phyloP scores from a whole-genome alignment of 2,888 invertebrate species.

The Silvanus unidentatus region DNA sequence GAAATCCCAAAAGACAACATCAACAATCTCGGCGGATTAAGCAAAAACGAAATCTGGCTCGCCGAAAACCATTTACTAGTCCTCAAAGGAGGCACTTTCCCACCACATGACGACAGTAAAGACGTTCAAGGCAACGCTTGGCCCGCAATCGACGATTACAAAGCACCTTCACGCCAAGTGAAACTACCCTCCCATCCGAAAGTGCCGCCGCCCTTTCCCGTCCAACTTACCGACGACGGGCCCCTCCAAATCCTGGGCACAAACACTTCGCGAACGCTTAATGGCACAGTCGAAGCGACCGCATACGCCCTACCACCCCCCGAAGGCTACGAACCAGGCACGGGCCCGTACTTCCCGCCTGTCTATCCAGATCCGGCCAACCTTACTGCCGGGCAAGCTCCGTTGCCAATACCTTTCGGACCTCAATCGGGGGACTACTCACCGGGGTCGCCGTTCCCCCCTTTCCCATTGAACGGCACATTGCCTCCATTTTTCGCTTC shows the following conservation, averaged over 20 bases:
- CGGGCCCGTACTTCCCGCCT: conserved; percentile 52
- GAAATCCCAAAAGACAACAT: conserved; percentile 77
- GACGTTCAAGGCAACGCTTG: conserved; percentile 51
- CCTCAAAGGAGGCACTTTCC: conserved; percentile 70
- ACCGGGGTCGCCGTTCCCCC: conserved; percentile 53
- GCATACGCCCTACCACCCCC: conserved; percentile 44
- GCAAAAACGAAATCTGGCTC: conserved; percentile 83
- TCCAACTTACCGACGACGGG: conserved; percentile 79
- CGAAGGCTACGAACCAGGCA: conserved; percentile 42
- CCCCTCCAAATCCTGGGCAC: conserved; percentile 81
- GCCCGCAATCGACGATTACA: conserved; percentile 80
- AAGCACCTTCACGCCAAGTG: conserved; percentile 70
- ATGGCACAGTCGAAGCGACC: conserved; percentile 54
- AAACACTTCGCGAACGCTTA: conserved; percentile 69
- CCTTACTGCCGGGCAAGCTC: conserved; percentile 61
- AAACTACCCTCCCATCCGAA: conserved; percentile 76
- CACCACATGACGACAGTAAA: conserved; percentile 48
- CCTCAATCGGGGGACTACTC: conserved; percentile 44
- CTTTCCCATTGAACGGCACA: conserved; percentile 40
- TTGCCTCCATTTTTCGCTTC: conserved; percentile 48
- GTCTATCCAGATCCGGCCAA: conserved; percentile 59
- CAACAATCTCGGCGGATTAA: conserved; percentile 73
- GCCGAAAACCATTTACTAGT: conserved; percentile 84
- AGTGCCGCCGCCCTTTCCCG: conserved; percentile 90
- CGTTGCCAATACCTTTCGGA: conserved; percentile 58